Evolutionary conservation across 2,888 invertebrate species (phyloP).

Genomic region (Stenotaenia linearis): DNA sequence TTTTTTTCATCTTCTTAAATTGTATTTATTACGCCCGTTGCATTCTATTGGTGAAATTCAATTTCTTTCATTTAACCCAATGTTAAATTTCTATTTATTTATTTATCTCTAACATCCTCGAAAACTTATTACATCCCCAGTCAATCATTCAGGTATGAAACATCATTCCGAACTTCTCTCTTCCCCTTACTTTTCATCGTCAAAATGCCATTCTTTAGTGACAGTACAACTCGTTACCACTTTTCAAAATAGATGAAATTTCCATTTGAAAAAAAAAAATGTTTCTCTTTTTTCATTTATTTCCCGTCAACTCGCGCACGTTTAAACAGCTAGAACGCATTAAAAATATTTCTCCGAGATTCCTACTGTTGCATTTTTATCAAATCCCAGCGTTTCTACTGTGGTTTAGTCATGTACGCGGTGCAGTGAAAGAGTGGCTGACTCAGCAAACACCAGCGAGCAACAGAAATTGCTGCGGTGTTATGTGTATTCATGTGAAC

Average conservation of each 20-base stretch:
- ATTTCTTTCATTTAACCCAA: neutral
- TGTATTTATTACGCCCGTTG: too few species aligned
- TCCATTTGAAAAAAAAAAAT: neutral
- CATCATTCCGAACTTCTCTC: neutral
- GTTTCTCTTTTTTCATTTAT: too few species aligned
- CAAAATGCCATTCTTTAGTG: neutral
- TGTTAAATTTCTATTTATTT: neutral
- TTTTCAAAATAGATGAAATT: neutral
- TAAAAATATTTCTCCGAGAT: neutral
- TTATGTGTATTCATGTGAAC: constrained; percentile 5
- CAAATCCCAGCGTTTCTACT: neutral
- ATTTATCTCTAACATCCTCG: neutral
- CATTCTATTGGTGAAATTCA: neutral
- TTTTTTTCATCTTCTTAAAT: neutral
- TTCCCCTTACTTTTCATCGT: neutral
- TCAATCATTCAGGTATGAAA: neutral
- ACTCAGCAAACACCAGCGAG: neutral
- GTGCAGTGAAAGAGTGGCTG: neutral
- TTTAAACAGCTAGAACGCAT: neutral
- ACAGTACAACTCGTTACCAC: neutral
- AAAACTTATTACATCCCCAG: neutral
- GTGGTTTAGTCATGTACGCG: neutral
- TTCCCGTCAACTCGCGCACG: too few species aligned
- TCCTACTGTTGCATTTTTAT: neutral
- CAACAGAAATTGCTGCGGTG: constrained; percentile 13